Conservation (phyloP, 2,888 invertebrate genomes). For the Hypsopygia costalis region DNA sequence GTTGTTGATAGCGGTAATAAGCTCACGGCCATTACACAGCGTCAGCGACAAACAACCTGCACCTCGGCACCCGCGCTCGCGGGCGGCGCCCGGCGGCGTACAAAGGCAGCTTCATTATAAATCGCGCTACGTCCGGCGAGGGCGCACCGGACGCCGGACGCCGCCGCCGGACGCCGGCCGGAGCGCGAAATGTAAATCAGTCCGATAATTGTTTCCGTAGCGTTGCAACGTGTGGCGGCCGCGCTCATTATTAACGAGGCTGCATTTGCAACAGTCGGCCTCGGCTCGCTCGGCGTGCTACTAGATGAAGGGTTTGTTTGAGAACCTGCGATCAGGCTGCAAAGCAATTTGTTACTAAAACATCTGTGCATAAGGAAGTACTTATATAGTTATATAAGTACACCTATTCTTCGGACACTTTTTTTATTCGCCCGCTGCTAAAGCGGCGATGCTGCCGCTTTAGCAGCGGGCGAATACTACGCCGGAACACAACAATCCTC, state of each 20-base stretch:
- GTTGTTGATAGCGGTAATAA: not conserved
- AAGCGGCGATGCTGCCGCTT: too few species aligned
- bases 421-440: too few species aligned
- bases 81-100: not conserved
- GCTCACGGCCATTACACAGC: not conserved
- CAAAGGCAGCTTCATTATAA: too few species aligned
- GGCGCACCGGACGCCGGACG: not conserved
- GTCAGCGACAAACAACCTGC: not conserved
- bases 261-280: conserved; percentile 10
- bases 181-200: conserved; percentile 22
- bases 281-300: too few species aligned
- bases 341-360: too few species aligned
- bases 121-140: not conserved
- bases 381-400: too few species aligned
- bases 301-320: too few species aligned
- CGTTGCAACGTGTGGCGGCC: conserved; percentile 1
- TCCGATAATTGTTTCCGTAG: conserved; percentile 24
- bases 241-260: conserved; percentile 19
- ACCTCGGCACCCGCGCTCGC: not conserved
- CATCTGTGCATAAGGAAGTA: too few species aligned
- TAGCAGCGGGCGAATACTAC: too few species aligned
- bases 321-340: too few species aligned
- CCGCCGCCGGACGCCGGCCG: conserved; percentile 1
- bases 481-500: too few species aligned
- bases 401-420: too few species aligned